These are phyloP conservation scores for Homarus gammarus DNA, from an alignment of 2,888 invertebrate species.

Conservation along the genomic window DNA sequence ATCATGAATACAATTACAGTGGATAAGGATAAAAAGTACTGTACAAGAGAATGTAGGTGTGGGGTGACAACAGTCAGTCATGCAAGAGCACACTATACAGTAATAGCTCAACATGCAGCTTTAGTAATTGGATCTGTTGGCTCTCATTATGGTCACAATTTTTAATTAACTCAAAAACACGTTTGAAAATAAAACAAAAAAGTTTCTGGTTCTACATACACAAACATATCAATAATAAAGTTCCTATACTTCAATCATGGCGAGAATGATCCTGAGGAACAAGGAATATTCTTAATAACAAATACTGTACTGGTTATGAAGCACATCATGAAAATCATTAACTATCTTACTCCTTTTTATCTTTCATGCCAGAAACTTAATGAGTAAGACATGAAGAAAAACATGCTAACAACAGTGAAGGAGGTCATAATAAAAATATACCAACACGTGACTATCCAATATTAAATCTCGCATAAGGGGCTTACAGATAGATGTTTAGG, in stretches of 20 bases:
- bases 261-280: neutral
- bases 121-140: neutral
- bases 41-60: neutral
- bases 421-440: neutral
- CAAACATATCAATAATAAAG: neutral
- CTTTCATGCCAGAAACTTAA: conserved; percentile 7
- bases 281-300: neutral
- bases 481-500: conserved; percentile 28
- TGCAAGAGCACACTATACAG: neutral
- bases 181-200: neutral
- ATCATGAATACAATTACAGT: neutral
- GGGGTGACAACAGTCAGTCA: neutral
- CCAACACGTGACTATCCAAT: neutral
- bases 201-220: neutral
- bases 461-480: conserved; percentile 6
- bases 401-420: conserved; percentile 13
- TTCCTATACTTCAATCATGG: neutral
- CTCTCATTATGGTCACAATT: neutral
- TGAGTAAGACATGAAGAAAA: neutral
- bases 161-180: neutral
- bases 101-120: conserved; percentile 11
- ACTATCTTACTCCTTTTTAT: neutral
- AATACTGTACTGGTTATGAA: neutral
- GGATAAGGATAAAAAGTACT: neutral
- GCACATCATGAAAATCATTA: neutral